Evolutionary conservation across 1,140 invertebrate species (phyloP).

Genomic region (Lethrus apterus): DNA sequence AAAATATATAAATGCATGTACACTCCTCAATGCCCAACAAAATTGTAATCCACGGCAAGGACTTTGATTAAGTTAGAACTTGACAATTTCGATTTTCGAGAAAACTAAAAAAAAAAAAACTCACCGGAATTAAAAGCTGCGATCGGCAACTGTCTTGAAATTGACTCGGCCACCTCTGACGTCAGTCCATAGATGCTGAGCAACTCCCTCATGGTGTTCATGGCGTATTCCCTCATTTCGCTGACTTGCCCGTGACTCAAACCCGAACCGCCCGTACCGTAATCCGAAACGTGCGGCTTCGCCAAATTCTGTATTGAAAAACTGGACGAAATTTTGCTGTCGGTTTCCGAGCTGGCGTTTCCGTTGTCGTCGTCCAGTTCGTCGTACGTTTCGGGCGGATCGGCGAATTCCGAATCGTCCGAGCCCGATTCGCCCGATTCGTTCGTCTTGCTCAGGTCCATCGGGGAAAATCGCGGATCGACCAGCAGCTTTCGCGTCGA

Average conservation of each 20-base stretch:
- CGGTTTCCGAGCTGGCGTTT: slow-evolving; percentile 25
- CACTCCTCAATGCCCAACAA: too few species aligned
- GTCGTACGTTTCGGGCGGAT: slow-evolving; percentile 21
- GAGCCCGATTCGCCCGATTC: slow-evolving; percentile 23
- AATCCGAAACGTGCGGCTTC: slow-evolving; percentile 33
- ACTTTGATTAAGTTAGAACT: too few species aligned
- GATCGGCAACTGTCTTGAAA: slow-evolving; percentile 47
- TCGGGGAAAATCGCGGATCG: slow-evolving; percentile 32
- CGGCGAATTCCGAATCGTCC: slow-evolving; percentile 17
- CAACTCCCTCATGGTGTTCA: slow-evolving; percentile 68
- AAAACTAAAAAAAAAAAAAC: slow-evolving; percentile 17
- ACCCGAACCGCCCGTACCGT: slow-evolving; percentile 9
- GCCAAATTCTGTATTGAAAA: slow-evolving; percentile 39
- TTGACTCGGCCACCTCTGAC: slow-evolving; percentile 52
- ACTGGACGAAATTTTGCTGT: slow-evolving; percentile 35
- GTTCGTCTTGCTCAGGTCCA: slow-evolving; percentile 33
- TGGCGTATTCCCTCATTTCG: slow-evolving; percentile 59
- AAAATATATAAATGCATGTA: too few species aligned
- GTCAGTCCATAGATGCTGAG: slow-evolving; percentile 63
- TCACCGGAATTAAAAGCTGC: slow-evolving; percentile 39
- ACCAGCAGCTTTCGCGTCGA: slow-evolving; percentile 29
- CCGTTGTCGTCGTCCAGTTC: slow-evolving; percentile 25
- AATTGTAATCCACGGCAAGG: too few species aligned
- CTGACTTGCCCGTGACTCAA: slow-evolving; percentile 26
- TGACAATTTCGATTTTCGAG: too few species aligned